These are phyloP conservation scores for Mechanitis messenoides DNA, from an alignment of 2,888 invertebrate genomes.

Conservation along the genomic window DNA sequence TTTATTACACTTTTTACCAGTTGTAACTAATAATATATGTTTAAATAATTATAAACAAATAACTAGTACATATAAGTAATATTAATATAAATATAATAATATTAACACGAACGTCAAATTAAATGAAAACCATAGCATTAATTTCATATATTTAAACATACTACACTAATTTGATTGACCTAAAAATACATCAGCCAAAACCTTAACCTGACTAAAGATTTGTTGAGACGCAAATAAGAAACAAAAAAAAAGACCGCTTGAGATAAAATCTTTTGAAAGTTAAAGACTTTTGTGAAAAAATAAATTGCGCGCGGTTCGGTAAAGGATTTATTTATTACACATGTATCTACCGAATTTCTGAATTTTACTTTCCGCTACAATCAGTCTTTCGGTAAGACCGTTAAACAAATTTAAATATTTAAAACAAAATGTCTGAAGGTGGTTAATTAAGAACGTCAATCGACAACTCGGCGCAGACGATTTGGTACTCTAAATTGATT, in stretches of 20 bases:
- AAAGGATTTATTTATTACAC: slow-evolving; percentile 15
- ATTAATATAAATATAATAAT: no score
- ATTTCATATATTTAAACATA: background rate
- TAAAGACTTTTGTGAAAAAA: slow-evolving; percentile 17
- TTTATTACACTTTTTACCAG: no score
- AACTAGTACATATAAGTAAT: no score
- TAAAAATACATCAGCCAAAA: slow-evolving; percentile 1
- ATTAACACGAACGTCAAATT: background rate
- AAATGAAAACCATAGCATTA: background rate
- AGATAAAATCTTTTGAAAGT: slow-evolving; percentile 10
- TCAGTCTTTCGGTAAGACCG: slow-evolving; percentile 24
- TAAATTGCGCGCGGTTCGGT: slow-evolving; percentile 15
- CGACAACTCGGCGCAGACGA: slow-evolving; percentile 41
- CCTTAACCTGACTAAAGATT: background rate
- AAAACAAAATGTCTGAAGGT: slow-evolving; percentile 42
- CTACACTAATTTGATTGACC: background rate
- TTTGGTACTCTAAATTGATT: slow-evolving; percentile 43
- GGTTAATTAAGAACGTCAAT: slow-evolving; percentile 71
- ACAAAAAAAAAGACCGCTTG: slow-evolving; percentile 3
- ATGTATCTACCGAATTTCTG: slow-evolving; percentile 9
- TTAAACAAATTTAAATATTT: slow-evolving; percentile 29
- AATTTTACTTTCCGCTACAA: slow-evolving; percentile 13
- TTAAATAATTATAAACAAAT: no score
- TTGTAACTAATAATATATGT: no score
- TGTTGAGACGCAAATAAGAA: slow-evolving; percentile 3